Base-by-base conservation (phyloP, 2,797 vertebrate genomes). In the Cygnus olor region DNA sequence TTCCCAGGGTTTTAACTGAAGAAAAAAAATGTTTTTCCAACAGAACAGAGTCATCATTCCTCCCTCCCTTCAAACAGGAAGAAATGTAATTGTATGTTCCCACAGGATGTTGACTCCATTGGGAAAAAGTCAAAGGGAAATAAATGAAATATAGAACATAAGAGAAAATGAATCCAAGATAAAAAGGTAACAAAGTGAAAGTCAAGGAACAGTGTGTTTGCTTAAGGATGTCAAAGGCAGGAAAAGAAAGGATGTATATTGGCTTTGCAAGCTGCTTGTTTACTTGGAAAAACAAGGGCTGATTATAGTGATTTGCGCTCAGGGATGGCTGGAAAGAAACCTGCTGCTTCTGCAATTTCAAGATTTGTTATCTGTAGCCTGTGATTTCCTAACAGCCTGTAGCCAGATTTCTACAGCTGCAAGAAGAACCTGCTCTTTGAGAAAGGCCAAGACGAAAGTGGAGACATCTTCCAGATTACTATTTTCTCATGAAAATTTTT, bases 301-400 rank as follows among this genome's bases (percentile, higher is more conserved):
- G 36, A 51, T 84, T 56, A 49, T 20, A 92, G 27, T 49, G 53
- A 74, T 89, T 78, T 71, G 69, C 28, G 25, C 32, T 25, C 3
- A 1, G 2, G 19, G 27, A 80, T 30, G 44, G 28, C 88, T 88
- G 57, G 65, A 92, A 81, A 80, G 58, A 61, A 90, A 78, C 57
- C 49, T 72, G 72, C 74, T 90, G 30, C 56, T 92, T 88, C 72
- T 80, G 69, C 89, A 90, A 18, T 77, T 93, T 90, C 38, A 58
- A 66, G 27, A 60, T 19, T 51, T 57, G 5, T 60, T 56, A n/a
- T 78, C 60, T 77, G 40, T 47, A 68, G 27, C 36, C 56, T 13
- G 14, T 64, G 57, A 92, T 61, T 91, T 94, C 51, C 65, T 80
- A 89, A 54, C 47, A 85, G 72, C 36, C 3, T 0, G 65, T 54